A percentile compares a stretch with the other conserved stretches of the same genome.
Evolutionary conservation across 2,113 vertebrate species (phyloP).

Genomic region (Nyctibius bracteatus): DNA sequence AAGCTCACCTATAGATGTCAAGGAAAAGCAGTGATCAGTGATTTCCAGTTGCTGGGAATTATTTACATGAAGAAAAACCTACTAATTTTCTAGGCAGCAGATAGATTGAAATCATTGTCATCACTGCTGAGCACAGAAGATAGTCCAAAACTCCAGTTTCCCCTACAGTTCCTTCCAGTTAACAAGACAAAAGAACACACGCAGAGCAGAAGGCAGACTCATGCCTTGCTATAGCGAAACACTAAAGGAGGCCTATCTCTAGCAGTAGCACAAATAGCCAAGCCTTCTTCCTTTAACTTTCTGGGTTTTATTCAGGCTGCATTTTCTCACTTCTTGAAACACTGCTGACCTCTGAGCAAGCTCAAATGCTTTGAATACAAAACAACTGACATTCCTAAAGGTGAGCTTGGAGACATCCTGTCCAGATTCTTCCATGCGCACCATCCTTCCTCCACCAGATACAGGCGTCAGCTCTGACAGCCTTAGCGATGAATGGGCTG

Average conservation of each 20-base stretch:
- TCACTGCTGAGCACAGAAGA: neutral
- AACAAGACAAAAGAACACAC: neutral
- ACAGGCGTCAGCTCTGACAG: neutral
- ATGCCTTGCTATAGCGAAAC: neutral
- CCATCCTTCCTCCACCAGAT: neutral
- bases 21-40: neutral
- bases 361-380: neutral
- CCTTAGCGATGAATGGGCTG: neutral
- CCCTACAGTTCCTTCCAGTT: neutral
- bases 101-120: neutral
- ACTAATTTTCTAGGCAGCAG: neutral
- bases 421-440: neutral
- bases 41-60: neutral
- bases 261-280: neutral
- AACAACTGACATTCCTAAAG: slow-evolving; percentile 17
- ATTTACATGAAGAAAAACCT: neutral
- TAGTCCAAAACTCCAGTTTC: neutral
- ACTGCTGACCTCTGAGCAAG: slow-evolving; percentile 29
- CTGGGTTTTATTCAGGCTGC: slow-evolving; percentile 37
- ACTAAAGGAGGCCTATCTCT: neutral
- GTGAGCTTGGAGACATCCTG: slow-evolving; percentile 18
- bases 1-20: neutral
- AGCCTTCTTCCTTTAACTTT: slow-evolving; percentile 26
- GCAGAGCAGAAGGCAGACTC: neutral
- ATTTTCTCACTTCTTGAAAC: neutral